Evolutionary conservation across 1,140 invertebrate species (phyloP), one percentile per base, ranked within the genome.

Genomic region (Drosophila bocki): DNA sequence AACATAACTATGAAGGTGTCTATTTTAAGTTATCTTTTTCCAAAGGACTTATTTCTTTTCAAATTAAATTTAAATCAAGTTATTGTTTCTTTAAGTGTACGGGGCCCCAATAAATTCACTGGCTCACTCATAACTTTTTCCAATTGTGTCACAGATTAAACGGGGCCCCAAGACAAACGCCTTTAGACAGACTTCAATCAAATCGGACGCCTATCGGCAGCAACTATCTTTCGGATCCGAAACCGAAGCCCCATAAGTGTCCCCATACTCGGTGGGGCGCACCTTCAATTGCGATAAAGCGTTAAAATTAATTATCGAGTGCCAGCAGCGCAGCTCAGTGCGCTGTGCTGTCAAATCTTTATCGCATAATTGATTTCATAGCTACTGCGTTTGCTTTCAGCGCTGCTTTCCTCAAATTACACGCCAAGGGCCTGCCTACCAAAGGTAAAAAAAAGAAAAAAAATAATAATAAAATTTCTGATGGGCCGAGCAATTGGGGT

Each of bases 311-410:
- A 90, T 90, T 90, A 90, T 90, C 85, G 85, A 82, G 50, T 71
- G 68, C 50, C 68, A 54, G 68, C 84, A 88, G 80, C 83, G 70
- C 71, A 71, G 84, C 77, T 78, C 85, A 71, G 70, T 72, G 70
- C 70, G 70, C 88, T 90, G 84, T 84, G 85, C 85, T 90, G 85
- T 90, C 85, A 90, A 90, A 90, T 90, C 85, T 90, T 90, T 90
- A 90, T 90, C 85, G 85, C 81, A 88, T 90, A 90, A 90, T 90
- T 90, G 85, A 90, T 90, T 90, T 90, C 85, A 90, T 90, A 91
- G 85, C 85, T 90, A 90, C 85, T 90, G 85, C 86, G 86, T 80
- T 90, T 91, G 85, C 82, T 83, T 88, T 90, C 75, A 71, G 70
- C 70, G 67, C 69, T 71, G 51, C 69, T 71, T 72, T 72, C 69